Percentiles rank a stretch among this genome's conserved stretches.
phyloP scores from a whole-genome alignment of 2,797 vertebrate genomes.

The Varecia variegata region DNA sequence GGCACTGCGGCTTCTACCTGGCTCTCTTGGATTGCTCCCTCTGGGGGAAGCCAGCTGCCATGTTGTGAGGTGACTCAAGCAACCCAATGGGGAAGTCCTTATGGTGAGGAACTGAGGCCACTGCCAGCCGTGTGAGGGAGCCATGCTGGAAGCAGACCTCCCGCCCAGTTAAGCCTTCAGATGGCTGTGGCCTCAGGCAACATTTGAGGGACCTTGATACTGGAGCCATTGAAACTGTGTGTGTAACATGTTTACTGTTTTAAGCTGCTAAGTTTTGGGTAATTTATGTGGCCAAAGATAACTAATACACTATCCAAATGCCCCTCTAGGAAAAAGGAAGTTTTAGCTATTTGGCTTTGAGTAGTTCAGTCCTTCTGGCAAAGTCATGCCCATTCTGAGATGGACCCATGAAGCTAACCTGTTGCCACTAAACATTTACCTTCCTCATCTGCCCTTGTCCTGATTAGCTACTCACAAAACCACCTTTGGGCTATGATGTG shows the following conservation, averaged over 20 bases:
- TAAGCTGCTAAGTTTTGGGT: not conserved
- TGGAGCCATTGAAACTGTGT: not conserved
- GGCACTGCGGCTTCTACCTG: not conserved
- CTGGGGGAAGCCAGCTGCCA: not conserved
- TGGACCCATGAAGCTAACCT: not conserved
- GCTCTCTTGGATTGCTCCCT: not conserved
- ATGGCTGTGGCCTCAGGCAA: not conserved
- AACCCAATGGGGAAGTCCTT: not conserved
- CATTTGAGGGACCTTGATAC: not conserved
- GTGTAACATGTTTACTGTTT: not conserved
- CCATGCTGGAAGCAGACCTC: not conserved
- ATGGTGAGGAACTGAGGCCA: not conserved
- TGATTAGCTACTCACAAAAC: not conserved
- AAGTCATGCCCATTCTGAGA: not conserved
- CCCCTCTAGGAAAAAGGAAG: not conserved
- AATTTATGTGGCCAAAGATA: not conserved
- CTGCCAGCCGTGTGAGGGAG: not conserved
- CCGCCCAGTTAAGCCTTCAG: not conserved
- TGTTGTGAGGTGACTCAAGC: not conserved
- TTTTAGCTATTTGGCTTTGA: not conserved
- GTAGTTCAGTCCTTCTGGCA: not conserved
- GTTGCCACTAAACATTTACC: not conserved
- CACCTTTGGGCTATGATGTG: not conserved
- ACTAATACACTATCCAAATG: not conserved
- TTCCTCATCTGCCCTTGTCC: not conserved